A percentile compares a stretch with the other conserved stretches of the same genome.
These are phyloP conservation scores for Pitta sordida DNA, from an alignment of 2,113 vertebrate species.

Conservation along the genomic window DNA sequence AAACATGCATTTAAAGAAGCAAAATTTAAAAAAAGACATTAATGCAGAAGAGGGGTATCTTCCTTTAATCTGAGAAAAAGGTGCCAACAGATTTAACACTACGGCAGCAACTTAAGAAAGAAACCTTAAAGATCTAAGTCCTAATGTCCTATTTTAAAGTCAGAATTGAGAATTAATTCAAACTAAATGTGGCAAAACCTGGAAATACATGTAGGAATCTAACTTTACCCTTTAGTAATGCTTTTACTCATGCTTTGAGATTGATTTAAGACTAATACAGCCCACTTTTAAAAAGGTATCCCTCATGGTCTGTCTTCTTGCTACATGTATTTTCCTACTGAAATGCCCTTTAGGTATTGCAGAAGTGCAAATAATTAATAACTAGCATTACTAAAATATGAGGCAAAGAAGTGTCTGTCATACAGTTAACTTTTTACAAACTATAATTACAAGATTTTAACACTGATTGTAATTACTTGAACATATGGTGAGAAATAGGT, in stretches of 20 bases:
- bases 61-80: background rate
- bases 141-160: background rate
- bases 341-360: background rate
- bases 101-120: background rate
- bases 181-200: background rate
- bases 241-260: background rate
- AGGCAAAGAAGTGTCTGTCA: background rate
- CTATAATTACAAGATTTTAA: slow-evolving; percentile 25
- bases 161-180: background rate
- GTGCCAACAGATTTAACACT: background rate
- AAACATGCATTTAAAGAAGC: background rate
- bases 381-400: slow-evolving; percentile 15
- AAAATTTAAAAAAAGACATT: background rate
- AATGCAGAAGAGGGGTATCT: background rate
- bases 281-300: background rate
- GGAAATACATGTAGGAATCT: background rate
- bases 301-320: background rate
- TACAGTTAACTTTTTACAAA: slow-evolving; percentile 17
- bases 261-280: background rate
- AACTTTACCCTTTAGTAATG: background rate
- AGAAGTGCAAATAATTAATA: slow-evolving; percentile 5
- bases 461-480: slow-evolving; percentile 20
- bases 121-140: background rate
- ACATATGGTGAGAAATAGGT: slow-evolving; percentile 2
- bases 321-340: background rate